Base-by-base conservation (phyloP, 2,888 invertebrate genomes). In the Drosophila glabriapex region DNA sequence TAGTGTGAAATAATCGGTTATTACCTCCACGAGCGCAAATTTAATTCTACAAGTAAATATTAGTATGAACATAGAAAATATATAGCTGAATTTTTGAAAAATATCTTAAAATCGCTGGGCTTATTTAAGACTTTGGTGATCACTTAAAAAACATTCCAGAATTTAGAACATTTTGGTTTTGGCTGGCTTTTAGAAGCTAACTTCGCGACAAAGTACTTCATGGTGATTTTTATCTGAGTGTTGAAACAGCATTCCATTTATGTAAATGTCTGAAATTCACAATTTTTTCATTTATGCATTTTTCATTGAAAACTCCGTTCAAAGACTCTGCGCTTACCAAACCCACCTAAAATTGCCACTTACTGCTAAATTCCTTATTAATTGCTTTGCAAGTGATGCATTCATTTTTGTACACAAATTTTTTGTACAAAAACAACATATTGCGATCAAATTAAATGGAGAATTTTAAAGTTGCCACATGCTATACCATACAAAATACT, bases 241-340 rank as follows among this genome's bases (percentile, higher is more conserved):
- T 35, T 41, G 4, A 35, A 7, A n/a, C 16, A 46, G 28, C 28
- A 58, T 61, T 55, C 31, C 60, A 52, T 61, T 68, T 50, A 33
- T 41, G 39, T 14, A 14, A 46, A 37, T 31, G 22, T 28, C 46
- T 31, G 16, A 31, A 53, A 29, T 29, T 7, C 29, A 29, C 1
- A 29, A 29, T 29, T 29, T 29, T 7, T 29, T 1, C 1, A 29
- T 29, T 29, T 29, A 0, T 29, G 25, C 39, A 53, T 53, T 35
- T 41, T 29, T 6, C 33, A 39, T 54, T 41, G 35, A n/a, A 35
- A 58, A 49, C 41, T 41, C 33, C 16, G 61, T 53, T 53, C 52
- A 33, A 43, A 37, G 22, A 4, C 29, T 41, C 35, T 16, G 31
- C 14, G 33, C 56, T n/a, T 31, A 7, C 9, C 31, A 37, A 49